phyloP scores from a whole-genome alignment of 2,113 vertebrate genomes.

The Vireo altiloquus region DNA sequence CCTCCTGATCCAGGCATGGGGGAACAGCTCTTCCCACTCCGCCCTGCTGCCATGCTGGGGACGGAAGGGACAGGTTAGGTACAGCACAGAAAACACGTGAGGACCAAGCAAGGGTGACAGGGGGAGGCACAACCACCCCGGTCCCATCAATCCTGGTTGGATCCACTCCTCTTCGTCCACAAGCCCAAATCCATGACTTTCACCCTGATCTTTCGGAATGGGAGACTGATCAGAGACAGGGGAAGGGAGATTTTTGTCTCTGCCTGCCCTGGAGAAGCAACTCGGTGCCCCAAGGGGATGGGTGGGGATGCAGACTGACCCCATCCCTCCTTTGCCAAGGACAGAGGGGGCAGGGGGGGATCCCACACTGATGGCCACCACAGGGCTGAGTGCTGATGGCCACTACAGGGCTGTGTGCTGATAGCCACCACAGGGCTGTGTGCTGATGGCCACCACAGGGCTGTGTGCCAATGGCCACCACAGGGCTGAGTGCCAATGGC shows the following conservation, averaged over 20 bases:
- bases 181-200: background rate
- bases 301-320: accelerated
- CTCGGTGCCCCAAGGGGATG: accelerated
- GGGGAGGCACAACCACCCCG: background rate
- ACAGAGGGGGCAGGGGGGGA: background rate
- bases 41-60: background rate
- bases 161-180: background rate
- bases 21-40: background rate
- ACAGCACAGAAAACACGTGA: accelerated
- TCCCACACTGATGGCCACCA: accelerated
- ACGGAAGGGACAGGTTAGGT: background rate
- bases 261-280: background rate
- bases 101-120: accelerated
- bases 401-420: too few relatives aligned
- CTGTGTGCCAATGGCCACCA: too few relatives aligned
- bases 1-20: background rate
- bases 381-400: too few relatives aligned
- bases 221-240: background rate
- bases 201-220: background rate
- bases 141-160: background rate
- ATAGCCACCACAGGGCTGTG: background rate
- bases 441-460: accelerated
- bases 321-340: background rate
- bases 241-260: background rate
- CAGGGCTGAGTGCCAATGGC: too few relatives aligned